These are phyloP conservation scores for Dryococelus australis DNA, from an alignment of 2,888 invertebrate species.

Conservation along the genomic window DNA sequence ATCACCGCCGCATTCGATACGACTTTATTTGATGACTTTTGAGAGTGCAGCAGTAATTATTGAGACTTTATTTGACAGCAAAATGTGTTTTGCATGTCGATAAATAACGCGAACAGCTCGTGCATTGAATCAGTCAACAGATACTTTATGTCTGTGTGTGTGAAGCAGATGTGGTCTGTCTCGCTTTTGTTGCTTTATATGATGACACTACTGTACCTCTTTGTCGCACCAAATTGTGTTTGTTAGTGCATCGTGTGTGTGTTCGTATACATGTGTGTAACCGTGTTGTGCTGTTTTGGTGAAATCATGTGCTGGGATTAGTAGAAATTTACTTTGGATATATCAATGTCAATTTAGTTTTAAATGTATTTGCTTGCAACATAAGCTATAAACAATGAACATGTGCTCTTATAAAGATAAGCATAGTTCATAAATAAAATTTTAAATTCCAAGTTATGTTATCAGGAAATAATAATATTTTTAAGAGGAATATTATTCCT, in stretches of 20 bases:
- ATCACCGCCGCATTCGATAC: too few relatives aligned
- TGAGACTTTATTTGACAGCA: background rate
- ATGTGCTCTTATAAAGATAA: too few relatives aligned
- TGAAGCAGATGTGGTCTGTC: background rate
- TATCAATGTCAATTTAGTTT: too few relatives aligned
- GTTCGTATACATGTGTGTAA: background rate
- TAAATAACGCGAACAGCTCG: background rate
- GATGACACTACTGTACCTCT: background rate
- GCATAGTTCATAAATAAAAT: too few relatives aligned
- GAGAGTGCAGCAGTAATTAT: background rate
- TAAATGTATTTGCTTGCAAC: too few relatives aligned
- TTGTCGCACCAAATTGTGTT: slow-evolving; percentile 16
- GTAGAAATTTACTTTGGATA: too few relatives aligned
- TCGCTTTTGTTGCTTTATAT: slow-evolving; percentile 16
- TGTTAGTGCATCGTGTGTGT: background rate
- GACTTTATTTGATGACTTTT: too few relatives aligned
- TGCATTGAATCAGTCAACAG: background rate
- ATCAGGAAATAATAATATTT: too few relatives aligned
- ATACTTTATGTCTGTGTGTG: background rate
- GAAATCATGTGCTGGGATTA: background rate
- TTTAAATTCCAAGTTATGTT: too few relatives aligned
- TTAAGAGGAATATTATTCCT: too few relatives aligned
- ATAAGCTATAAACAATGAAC: too few relatives aligned
- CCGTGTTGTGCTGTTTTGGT: background rate
- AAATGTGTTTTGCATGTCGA: background rate